These are phyloP conservation scores for Oscheius onirici DNA, from an alignment of 2,888 invertebrate species.

Conservation along the genomic window DNA sequence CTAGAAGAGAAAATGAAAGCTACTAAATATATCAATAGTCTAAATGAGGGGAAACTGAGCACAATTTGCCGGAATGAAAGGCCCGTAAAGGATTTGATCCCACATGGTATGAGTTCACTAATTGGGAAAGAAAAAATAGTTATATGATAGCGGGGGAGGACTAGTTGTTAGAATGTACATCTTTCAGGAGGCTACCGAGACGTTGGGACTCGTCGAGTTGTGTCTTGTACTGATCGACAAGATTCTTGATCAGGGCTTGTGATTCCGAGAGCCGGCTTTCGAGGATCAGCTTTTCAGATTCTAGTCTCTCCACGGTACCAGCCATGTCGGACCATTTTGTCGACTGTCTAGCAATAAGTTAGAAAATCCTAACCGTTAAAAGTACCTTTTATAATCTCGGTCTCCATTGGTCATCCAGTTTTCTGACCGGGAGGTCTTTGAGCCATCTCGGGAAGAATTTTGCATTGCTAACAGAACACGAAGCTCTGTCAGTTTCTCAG, in stretches of 20 bases:
- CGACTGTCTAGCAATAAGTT: constrained; percentile 11
- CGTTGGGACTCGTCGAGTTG: constrained; percentile 35
- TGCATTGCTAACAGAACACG: constrained; percentile 35
- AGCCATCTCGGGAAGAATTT: not conserved
- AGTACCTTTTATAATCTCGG: constrained; percentile 23
- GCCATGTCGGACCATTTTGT: constrained; percentile 39
- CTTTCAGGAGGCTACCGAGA: constrained; percentile 25
- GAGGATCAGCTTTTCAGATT: constrained; percentile 41
- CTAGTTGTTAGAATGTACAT: constrained; percentile 27
- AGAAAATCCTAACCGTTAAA: not conserved
- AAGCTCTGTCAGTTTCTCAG: constrained; percentile 41
- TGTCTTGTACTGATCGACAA: constrained; percentile 42
- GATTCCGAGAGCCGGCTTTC: constrained; percentile 40
- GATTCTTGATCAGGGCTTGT: constrained; percentile 39
- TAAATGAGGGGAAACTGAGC: constrained; percentile 25
- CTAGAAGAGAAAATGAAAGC: not conserved
- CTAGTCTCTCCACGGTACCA: constrained; percentile 36
- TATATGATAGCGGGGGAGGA: constrained; percentile 1
- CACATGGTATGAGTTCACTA: constrained; percentile 20
- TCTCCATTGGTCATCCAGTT: constrained; percentile 12
- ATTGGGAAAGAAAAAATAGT: not conserved
- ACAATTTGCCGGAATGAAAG: constrained; percentile 25
- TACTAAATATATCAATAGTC: too few relatives aligned
- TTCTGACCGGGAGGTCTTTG: constrained; percentile 12
- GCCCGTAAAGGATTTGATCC: constrained; percentile 31